Conservation (phyloP, 2,113 vertebrate genomes). For the Catagonus wagneri region DNA sequence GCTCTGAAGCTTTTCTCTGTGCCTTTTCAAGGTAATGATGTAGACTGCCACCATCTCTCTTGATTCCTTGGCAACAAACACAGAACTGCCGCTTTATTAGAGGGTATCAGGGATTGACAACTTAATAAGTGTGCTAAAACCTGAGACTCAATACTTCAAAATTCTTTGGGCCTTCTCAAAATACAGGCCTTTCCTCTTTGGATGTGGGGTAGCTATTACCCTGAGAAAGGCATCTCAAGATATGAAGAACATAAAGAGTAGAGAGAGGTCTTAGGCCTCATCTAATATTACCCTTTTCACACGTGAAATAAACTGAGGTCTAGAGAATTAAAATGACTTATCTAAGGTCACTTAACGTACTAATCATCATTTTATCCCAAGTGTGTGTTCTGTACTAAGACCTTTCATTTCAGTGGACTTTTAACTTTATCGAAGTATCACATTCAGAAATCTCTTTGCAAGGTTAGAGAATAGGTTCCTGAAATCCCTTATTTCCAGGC, state of each 20-base stretch:
- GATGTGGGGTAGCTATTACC: background rate
- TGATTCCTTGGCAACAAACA: background rate
- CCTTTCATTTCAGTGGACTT: conserved; percentile 5
- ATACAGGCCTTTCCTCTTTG: background rate
- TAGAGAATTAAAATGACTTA: background rate
- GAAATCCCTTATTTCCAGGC: background rate
- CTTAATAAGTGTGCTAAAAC: background rate
- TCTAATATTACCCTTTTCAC: background rate
- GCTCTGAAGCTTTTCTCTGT: background rate
- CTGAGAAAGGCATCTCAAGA: background rate
- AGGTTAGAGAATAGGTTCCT: background rate
- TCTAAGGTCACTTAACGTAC: background rate
- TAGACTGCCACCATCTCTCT: background rate
- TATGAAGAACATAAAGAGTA: background rate
- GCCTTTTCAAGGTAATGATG: background rate
- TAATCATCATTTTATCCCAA: conserved; percentile 28
- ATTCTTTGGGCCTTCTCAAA: background rate
- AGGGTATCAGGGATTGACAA: background rate
- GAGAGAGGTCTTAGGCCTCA: background rate
- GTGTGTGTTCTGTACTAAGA: background rate
- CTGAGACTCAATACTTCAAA: background rate
- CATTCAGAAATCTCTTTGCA: background rate
- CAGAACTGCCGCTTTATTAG: background rate
- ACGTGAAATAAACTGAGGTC: background rate
- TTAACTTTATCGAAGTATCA: background rate